These are phyloP conservation scores for Mimumesa dahlbomi DNA, from an alignment of 2,888 invertebrate species.

Conservation along the genomic window DNA sequence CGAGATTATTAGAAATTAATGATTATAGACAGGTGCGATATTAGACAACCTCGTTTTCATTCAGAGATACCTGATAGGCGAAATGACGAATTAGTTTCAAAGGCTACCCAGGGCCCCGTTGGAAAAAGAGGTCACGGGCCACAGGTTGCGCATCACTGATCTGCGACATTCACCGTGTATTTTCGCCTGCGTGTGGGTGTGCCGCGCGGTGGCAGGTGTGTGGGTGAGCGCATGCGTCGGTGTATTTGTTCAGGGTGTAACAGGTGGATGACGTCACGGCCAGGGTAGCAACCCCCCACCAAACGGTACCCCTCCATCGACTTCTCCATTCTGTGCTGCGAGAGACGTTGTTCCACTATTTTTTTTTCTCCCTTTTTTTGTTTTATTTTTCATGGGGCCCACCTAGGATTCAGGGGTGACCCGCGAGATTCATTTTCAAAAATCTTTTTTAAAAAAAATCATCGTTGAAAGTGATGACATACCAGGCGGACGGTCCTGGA, in stretches of 20 bases:
- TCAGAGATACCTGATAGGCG: background rate
- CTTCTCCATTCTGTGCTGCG: slow-evolving; percentile 4
- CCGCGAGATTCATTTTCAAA: no score
- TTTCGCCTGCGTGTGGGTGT: background rate
- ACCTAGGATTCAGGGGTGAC: no score
- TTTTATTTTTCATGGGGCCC: no score
- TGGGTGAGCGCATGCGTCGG: slow-evolving; percentile 27
- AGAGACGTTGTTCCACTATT: background rate
- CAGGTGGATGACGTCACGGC: slow-evolving; percentile 74
- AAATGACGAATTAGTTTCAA: slow-evolving; percentile 26
- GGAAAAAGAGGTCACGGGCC: slow-evolving; percentile 36
- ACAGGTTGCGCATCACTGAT: slow-evolving; percentile 46
- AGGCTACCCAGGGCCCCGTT: slow-evolving; percentile 5
- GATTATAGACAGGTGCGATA: background rate
- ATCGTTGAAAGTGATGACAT: no score
- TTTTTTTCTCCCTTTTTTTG: no score
- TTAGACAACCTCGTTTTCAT: background rate
- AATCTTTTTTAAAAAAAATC: no score
- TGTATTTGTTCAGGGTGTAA: slow-evolving; percentile 71
- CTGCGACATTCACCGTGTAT: slow-evolving; percentile 36
- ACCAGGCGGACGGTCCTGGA: no score
- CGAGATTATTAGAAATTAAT: background rate
- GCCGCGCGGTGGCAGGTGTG: slow-evolving; percentile 12
- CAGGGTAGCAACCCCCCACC: slow-evolving; percentile 46
- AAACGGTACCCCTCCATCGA: slow-evolving; percentile 5